Percentiles rank a stretch among this genome's conserved stretches.
phyloP scores from a whole-genome alignment of 2,888 invertebrate genomes.

The Rhyacophila evoluta region DNA sequence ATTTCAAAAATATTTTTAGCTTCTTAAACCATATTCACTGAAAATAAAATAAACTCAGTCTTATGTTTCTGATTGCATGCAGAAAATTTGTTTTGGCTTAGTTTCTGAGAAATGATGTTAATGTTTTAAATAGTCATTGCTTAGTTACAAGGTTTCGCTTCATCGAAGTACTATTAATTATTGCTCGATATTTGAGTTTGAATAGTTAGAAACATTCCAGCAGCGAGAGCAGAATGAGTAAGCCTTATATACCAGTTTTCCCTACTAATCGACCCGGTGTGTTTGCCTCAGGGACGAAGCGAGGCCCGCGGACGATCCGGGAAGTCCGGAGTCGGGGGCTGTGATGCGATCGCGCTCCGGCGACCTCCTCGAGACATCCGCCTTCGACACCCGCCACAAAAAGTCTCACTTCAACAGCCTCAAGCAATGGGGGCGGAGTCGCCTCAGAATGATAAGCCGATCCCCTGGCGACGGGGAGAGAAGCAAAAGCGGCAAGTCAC shows the following conservation, averaged over 20 bases:
- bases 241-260: constrained; percentile 35
- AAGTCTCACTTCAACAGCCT: constrained; percentile 80
- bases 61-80: too few relatives aligned
- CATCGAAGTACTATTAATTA: too few relatives aligned
- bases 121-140: too few relatives aligned
- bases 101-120: too few relatives aligned
- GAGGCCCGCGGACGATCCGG: constrained; percentile 69
- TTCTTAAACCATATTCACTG: too few relatives aligned
- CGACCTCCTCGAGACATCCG: constrained; percentile 78
- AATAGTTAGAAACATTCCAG: background rate
- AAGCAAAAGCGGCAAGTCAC: constrained; percentile 62
- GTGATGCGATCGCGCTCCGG: constrained; percentile 80
- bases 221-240: background rate
- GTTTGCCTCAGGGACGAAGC: constrained; percentile 65
- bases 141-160: too few relatives aligned
- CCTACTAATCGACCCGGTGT: constrained; percentile 60
- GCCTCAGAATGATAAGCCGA: constrained; percentile 80
- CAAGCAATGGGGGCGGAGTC: constrained; percentile 87
- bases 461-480: constrained; percentile 69
- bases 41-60: too few relatives aligned
- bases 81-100: too few relatives aligned
- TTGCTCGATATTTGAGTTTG: too few relatives aligned
- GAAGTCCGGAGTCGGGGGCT: constrained; percentile 67
- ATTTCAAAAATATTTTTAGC: too few relatives aligned
- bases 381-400: constrained; percentile 69